Conservation (phyloP, 2,888 invertebrate species). For the Rotaria macrura region DNA sequence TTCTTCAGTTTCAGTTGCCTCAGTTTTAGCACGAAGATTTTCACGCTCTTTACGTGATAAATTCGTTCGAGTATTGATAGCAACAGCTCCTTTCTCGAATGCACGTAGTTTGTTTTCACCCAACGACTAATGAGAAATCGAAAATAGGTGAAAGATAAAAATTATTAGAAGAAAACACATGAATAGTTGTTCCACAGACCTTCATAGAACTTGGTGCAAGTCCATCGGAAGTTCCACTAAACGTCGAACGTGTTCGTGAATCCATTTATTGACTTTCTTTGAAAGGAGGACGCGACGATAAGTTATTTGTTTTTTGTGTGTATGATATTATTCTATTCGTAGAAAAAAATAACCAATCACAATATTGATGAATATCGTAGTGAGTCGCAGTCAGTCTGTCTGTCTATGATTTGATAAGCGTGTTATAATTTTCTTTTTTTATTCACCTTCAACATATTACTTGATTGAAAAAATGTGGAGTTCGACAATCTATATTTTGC, state of each 20-base stretch:
- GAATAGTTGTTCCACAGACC: background rate
- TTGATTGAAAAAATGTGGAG: background rate
- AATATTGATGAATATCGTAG: background rate
- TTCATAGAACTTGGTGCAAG: constrained; percentile 4
- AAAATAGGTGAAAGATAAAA: too few relatives aligned
- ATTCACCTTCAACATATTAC: background rate
- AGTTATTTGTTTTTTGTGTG: background rate
- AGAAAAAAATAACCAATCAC: background rate
- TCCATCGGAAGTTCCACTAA: background rate
- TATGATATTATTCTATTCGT: background rate
- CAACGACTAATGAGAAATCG: background rate
- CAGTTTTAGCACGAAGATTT: constrained; percentile 29
- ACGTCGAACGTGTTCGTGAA: background rate
- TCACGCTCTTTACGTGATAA: constrained; percentile 30
- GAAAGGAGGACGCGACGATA: background rate
- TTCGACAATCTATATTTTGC: background rate
- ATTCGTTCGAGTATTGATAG: background rate
- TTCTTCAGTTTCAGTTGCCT: constrained; percentile 28
- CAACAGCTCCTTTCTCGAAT: constrained; percentile 22
- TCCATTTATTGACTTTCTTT: background rate
- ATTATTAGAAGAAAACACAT: too few relatives aligned
- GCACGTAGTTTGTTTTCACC: constrained; percentile 23
- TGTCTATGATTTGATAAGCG: background rate
- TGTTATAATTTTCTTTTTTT: background rate
- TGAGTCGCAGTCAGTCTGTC: background rate